Evolutionary conservation across 1,140 invertebrate genomes (phyloP).

Genomic region (Oncopeltus fasciatus): DNA sequence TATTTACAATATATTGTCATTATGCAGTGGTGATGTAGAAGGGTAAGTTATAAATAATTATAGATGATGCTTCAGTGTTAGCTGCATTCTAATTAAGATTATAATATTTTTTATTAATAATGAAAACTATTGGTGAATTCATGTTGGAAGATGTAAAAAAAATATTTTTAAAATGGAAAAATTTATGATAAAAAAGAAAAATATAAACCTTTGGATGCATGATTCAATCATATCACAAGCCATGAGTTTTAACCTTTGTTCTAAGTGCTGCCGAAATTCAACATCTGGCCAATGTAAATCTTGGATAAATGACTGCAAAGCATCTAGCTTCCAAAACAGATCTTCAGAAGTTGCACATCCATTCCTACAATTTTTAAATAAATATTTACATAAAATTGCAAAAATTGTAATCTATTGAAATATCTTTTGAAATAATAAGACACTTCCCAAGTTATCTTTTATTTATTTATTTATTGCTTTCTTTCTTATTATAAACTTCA

Average conservation of each 20-base stretch:
- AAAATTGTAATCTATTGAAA: background rate
- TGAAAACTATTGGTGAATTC: too few species aligned
- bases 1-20: too few species aligned
- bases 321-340: conserved; percentile 97
- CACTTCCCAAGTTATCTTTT: too few species aligned
- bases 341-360: conserved; percentile 97
- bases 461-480: background rate
- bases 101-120: too few species aligned
- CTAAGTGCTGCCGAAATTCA: conserved; percentile 90
- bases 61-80: too few species aligned
- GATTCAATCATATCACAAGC: conserved; percentile 99
- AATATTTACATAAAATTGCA: too few species aligned
- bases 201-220: conserved; percentile 66
- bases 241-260: conserved; percentile 94
- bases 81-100: too few species aligned
- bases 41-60: too few species aligned
- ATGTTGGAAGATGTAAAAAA: too few species aligned
- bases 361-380: conserved; percentile 46
- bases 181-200: background rate
- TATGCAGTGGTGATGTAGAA: too few species aligned
- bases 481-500: background rate
- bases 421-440: too few species aligned
- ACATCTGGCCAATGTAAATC: conserved; percentile 98
- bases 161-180: too few species aligned
- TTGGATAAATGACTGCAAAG: conserved; percentile 91